Evolutionary conservation across 2,888 invertebrate species (phyloP).

Genomic region (Plebejus melissa): DNA sequence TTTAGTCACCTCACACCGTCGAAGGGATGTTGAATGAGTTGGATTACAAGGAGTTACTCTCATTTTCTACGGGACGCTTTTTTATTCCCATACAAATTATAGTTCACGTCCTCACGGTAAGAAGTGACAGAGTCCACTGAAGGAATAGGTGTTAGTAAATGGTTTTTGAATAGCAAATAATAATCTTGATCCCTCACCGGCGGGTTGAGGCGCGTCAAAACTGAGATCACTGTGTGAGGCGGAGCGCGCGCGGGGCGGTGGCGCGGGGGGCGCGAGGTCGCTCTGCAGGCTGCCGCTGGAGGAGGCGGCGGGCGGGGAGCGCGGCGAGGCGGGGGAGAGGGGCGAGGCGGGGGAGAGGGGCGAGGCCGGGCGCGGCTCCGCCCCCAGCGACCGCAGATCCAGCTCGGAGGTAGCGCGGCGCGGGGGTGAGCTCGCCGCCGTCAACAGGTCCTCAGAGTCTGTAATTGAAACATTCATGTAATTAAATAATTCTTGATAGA

Average conservation of each 20-base stretch:
- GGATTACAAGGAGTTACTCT: no score
- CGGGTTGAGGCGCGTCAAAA: not conserved
- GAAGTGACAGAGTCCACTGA: no score
- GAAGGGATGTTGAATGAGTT: no score
- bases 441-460: conserved; percentile 61
- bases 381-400: conserved; percentile 47
- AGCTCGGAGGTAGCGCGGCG: conserved; percentile 56
- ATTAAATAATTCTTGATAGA: no score
- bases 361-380: conserved; percentile 33
- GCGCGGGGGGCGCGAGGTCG: conserved; percentile 32
- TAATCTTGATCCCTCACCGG: not conserved
- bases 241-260: conserved; percentile 31
- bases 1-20: no score
- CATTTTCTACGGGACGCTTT: no score
- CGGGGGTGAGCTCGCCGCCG: conserved; percentile 36
- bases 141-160: no score
- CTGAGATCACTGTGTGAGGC: not conserved
- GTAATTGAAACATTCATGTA: conserved; percentile 12
- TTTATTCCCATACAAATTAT: no score
- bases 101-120: no score
- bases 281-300: conserved; percentile 42
- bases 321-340: conserved; percentile 31
- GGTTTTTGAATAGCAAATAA: no score
- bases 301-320: conserved; percentile 37
- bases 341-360: conserved; percentile 29